These are phyloP conservation scores for Amia ocellicauda DNA, from an alignment of 2,113 vertebrate genomes.

Conservation along the genomic window DNA sequence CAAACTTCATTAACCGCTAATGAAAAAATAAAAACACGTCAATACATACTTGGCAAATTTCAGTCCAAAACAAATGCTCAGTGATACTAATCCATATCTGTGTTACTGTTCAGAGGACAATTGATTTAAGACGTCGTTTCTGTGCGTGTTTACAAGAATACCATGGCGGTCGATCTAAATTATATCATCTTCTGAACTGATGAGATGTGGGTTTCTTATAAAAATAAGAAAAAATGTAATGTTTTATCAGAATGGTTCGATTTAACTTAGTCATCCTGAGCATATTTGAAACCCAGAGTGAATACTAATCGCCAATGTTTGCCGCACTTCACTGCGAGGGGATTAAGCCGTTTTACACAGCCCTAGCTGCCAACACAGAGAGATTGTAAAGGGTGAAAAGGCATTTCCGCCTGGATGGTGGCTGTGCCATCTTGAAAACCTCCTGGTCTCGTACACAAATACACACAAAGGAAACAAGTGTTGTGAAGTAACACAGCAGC, in stretches of 20 bases:
- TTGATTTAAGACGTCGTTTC: background rate
- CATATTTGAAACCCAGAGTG: background rate
- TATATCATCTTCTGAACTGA: slow-evolving; percentile 1
- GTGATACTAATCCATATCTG: background rate
- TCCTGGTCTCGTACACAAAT: too few species aligned
- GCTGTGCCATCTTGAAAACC: too few species aligned
- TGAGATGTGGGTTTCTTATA: background rate
- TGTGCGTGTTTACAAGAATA: background rate
- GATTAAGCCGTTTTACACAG: background rate
- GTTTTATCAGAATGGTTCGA: background rate
- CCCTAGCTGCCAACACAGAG: too few species aligned
- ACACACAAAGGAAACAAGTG: too few species aligned
- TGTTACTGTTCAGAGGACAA: background rate
- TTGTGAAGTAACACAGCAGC: too few species aligned
- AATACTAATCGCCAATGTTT: background rate
- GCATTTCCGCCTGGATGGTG: too few species aligned
- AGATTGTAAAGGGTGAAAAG: too few species aligned
- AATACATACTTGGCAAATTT: background rate
- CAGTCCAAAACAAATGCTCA: background rate
- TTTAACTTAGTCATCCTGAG: background rate
- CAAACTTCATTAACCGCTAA: background rate
- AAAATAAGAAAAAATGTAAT: background rate
- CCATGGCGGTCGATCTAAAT: slow-evolving; percentile 2
- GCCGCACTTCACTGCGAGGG: background rate
- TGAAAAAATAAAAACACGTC: background rate